Conservation (phyloP, 35 echinoderm and acorn worm species). For the Amphiura filiformis region DNA sequence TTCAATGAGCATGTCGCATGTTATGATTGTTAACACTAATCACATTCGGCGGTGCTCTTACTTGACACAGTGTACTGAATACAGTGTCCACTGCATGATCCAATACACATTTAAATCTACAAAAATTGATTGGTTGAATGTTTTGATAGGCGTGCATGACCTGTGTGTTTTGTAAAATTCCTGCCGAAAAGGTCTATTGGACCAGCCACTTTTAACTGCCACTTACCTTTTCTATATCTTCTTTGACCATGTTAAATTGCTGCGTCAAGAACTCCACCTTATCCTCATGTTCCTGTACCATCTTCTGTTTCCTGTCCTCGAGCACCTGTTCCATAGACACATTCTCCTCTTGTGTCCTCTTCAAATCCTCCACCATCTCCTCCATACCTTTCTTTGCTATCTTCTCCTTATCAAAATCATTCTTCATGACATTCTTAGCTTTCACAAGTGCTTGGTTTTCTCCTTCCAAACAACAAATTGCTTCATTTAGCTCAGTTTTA, state of each 20-base stretch:
- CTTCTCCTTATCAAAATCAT: slow-evolving; percentile 32
- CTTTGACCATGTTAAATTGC: slow-evolving; percentile 78
- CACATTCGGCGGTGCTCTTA: no score
- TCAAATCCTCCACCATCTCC: slow-evolving; percentile 55
- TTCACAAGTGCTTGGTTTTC: slow-evolving; percentile 53
- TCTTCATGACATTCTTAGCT: slow-evolving; percentile 28
- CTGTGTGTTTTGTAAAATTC: no score
- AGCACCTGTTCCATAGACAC: slow-evolving; percentile 62
- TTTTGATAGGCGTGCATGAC: no score
- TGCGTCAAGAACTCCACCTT: slow-evolving; percentile 89
- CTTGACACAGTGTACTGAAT: no score
- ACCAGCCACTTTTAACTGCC: no score
- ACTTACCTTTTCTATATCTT: slow-evolving; percentile 52
- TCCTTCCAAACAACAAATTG: slow-evolving; percentile 19
- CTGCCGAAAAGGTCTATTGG: no score
- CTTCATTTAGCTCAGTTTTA: background rate
- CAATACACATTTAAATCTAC: no score
- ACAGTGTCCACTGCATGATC: no score
- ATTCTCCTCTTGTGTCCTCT: slow-evolving; percentile 52
- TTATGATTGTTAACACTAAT: no score
- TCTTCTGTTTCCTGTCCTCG: slow-evolving; percentile 63
- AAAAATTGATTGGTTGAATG: no score
- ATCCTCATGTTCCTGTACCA: slow-evolving; percentile 82
- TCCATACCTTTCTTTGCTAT: slow-evolving; percentile 45
- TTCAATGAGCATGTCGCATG: no score